Percentiles rank a stretch among this genome's conserved stretches.
Conservation (phyloP, 2,888 invertebrate genomes). For the Polymixis lichenea region DNA sequence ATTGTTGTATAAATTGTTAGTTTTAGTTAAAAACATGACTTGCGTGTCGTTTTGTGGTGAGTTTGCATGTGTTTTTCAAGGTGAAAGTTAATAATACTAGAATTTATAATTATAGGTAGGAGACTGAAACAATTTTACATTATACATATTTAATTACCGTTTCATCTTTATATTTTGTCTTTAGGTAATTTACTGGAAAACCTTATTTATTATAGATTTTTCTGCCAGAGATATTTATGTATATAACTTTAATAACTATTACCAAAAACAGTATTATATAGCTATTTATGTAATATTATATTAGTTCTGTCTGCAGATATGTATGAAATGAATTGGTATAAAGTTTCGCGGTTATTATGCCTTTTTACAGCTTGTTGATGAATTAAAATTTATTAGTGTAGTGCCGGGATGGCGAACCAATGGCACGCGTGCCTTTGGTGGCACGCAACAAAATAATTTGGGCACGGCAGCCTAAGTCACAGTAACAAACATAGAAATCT, state of each 20-base stretch:
- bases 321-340: neutral
- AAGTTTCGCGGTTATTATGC: neutral
- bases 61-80: conserved; percentile 43
- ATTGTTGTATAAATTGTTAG: conserved; percentile 27
- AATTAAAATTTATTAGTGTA: conserved; percentile 15
- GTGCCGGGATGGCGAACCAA: too few relatives aligned
- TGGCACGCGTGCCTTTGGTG: too few relatives aligned
- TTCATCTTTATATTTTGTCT: neutral
- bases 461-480: too few relatives aligned
- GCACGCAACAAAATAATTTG: too few relatives aligned
- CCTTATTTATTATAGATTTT: neutral
- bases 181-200: too few relatives aligned
- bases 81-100: conserved; percentile 6
- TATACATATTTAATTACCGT: neutral
- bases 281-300: too few relatives aligned
- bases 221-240: neutral
- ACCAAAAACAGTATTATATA: neutral
- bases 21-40: conserved; percentile 13
- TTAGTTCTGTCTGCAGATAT: too few relatives aligned
- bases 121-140: neutral
- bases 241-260: neutral
- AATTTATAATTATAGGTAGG: neutral
- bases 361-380: neutral
- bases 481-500: too few relatives aligned
- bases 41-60: conserved; percentile 8